Percentiles rank a stretch among this genome's conserved stretches.
phyloP scores from a whole-genome alignment of 2,888 invertebrate genomes.

The Eupithecia centaureata region DNA sequence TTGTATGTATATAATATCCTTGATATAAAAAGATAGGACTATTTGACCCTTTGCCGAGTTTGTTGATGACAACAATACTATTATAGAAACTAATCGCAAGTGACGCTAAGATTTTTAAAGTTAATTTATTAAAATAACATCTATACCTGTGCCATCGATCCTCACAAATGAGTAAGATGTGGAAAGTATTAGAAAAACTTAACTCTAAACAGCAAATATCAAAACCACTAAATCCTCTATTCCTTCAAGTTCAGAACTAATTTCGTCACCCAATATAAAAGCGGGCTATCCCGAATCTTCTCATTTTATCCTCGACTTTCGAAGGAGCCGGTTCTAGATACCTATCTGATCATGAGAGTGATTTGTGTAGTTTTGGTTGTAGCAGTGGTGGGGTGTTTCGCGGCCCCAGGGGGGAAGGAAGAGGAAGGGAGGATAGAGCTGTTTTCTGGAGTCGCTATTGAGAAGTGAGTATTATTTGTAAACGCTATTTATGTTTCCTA shows the following conservation, averaged over 20 bases:
- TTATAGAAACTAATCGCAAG: too few relatives aligned
- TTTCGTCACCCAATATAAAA: constrained; percentile 61
- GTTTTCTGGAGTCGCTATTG: constrained; percentile 76
- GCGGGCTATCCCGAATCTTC: constrained; percentile 55
- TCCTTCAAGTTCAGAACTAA: constrained; percentile 39
- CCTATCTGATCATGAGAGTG: constrained; percentile 62
- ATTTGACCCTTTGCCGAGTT: not conserved
- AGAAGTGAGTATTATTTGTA: constrained; percentile 66
- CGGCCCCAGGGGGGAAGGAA: constrained; percentile 65
- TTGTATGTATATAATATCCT: too few relatives aligned
- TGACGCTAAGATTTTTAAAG: not conserved
- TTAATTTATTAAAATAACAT: not conserved
- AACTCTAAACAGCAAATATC: not conserved
- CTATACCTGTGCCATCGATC: not conserved
- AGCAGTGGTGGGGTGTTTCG: constrained; percentile 65
- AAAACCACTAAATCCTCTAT: constrained; percentile 57
- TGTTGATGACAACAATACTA: not conserved
- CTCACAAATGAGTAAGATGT: not conserved
- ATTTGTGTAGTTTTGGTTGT: constrained; percentile 63
- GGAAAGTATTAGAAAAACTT: not conserved
- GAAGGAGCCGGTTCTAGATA: constrained; percentile 52
- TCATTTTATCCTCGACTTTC: constrained; percentile 68
- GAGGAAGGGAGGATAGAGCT: constrained; percentile 70
- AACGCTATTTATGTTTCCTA: too few relatives aligned
- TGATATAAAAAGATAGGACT: not conserved